phyloP scores from a whole-genome alignment of 2,113 vertebrate genomes.

The Tauraco erythrolophus region DNA sequence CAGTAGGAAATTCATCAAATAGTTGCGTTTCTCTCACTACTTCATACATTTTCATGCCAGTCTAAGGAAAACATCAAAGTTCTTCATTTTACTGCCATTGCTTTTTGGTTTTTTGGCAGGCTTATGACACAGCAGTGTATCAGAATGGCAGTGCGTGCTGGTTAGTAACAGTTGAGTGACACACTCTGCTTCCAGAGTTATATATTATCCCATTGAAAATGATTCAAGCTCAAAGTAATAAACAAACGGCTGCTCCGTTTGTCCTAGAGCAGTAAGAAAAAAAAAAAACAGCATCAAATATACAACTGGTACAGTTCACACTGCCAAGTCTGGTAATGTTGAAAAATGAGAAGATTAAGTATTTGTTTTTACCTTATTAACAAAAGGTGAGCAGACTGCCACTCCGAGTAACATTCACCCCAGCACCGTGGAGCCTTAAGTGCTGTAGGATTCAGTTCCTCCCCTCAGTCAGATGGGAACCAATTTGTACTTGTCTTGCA shows the following conservation, averaged over 20 bases:
- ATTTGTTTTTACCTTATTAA: neutral
- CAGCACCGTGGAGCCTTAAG: rapidly evolving
- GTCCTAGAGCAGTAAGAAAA: neutral
- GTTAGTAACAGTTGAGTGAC: neutral
- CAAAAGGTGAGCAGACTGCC: neutral
- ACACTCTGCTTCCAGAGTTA: neutral
- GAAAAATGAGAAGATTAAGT: neutral
- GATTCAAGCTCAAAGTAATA: neutral
- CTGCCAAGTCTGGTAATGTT: neutral
- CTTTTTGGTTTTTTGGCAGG: neutral
- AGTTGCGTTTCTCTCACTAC: neutral
- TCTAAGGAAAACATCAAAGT: neutral
- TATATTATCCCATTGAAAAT: neutral
- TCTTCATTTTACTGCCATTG: neutral
- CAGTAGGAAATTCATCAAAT: neutral
- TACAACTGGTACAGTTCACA: neutral
- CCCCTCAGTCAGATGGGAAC: neutral
- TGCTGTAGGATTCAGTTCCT: neutral
- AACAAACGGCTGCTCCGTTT: neutral
- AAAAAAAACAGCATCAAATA: rapidly evolving
- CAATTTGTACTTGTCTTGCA: neutral
- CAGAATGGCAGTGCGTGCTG: neutral
- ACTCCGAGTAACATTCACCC: neutral
- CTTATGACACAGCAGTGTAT: neutral
- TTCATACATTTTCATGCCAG: neutral